Conservation (phyloP, 2,113 vertebrate species). For the Coracopsis vasa region DNA sequence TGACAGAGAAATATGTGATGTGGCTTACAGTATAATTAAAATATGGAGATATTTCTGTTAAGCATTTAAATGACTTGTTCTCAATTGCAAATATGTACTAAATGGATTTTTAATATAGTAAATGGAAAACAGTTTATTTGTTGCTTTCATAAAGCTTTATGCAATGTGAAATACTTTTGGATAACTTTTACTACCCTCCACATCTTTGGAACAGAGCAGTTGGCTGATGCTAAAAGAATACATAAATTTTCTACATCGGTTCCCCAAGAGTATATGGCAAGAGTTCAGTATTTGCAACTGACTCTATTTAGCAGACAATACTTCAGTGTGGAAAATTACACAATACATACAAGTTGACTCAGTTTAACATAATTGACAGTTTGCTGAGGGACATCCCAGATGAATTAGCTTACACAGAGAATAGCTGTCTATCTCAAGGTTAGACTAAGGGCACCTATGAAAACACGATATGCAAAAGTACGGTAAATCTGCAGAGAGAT, state of each 20-base stretch:
- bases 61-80: neutral
- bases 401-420: constrained; percentile 6
- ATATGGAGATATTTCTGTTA: neutral
- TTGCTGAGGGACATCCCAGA: constrained; percentile 10
- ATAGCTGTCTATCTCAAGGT: constrained; percentile 34
- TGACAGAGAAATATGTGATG: neutral
- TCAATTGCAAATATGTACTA: neutral
- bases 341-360: neutral
- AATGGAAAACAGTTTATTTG: neutral
- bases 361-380: constrained; percentile 54
- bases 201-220: neutral
- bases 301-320: constrained; percentile 48
- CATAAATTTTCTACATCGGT: neutral
- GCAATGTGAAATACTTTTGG: neutral
- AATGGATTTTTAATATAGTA: neutral
- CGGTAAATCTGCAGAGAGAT: neutral
- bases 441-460: neutral
- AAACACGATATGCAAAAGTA: neutral
- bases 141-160: constrained; percentile 14
- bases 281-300: constrained; percentile 47
- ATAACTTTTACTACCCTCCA: neutral
- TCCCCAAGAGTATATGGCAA: neutral
- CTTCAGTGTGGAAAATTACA: constrained; percentile 34
- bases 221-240: constrained; percentile 2
- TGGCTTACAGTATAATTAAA: neutral